Evolutionary conservation across 2,888 invertebrate species (phyloP), one percentile per base, ranked within the genome.

Genomic region (Onchidella celtica): DNA sequence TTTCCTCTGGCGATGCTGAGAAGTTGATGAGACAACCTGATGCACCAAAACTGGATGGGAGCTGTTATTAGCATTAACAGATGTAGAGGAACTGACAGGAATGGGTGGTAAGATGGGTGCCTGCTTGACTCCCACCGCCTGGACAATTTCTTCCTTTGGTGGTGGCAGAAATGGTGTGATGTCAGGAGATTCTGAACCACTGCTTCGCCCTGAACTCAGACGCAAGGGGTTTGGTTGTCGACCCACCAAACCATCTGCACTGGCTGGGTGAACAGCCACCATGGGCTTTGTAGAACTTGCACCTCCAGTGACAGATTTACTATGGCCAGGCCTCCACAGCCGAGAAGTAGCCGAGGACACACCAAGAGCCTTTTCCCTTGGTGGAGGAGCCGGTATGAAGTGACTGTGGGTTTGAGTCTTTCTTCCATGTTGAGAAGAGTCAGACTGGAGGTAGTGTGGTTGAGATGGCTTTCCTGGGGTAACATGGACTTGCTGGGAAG

Each of bases 141-240:
- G 40, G 2, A 73, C 34, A 0, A 38, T 2, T 17, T 73, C 32
- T 11, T 79, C 84, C 2, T 80, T 82, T n/a, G 87, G 86, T 27
- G 83, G 85, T 27, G 85, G 83, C 63, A 90, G 81, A 83, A 90
- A 89, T 21, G 89, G 87, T 47, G 88, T 83, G 63, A 88, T 83
- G 68, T 87, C 87, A 6, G 91, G 89, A 3, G 89, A 89, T 34
- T 87, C 87, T 34, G 90, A 89, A 0, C 84, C 85, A 78, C 84
- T 85, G 73, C 84, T 85, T 6, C 78, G 74, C 1, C 87, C 86
- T 40, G 88, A 87, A 29, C 84, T 81, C 0, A 81, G 79, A 59
- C 85, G 76, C 9, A 89, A 81, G 29, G 85, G 87, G 66, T 85
- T 63, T 6, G 32, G 63, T 66, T 36, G 79, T 32, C 24, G 47